phyloP scores from a whole-genome alignment of 2,113 vertebrate species.

The Cichladusa arquata region DNA sequence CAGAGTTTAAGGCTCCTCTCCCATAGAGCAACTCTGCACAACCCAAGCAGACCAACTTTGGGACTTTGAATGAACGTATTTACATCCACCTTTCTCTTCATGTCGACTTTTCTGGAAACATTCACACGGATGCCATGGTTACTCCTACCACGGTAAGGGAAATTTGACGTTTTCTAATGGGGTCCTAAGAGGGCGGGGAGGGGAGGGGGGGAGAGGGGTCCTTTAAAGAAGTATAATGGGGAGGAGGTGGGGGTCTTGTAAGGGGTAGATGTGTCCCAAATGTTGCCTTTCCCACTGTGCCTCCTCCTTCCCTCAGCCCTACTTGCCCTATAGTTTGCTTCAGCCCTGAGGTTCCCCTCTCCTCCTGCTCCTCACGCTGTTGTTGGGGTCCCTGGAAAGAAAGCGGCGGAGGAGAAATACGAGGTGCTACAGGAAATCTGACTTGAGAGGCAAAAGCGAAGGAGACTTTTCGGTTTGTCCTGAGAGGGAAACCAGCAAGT shows the following conservation, averaged over 20 bases:
- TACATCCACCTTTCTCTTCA: conserved; percentile 88
- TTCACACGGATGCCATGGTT: conserved; percentile 97
- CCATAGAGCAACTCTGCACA: conserved; percentile 72
- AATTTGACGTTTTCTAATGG: conserved; percentile 50
- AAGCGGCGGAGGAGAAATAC: neutral
- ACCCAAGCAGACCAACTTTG: conserved; percentile 73
- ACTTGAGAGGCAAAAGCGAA: neutral
- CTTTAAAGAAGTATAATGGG: neutral
- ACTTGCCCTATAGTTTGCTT: neutral
- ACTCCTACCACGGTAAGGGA: conserved; percentile 95
- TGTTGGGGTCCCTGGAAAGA: neutral
- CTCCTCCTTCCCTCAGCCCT: neutral
- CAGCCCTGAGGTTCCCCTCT: neutral
- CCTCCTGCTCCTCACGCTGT: neutral
- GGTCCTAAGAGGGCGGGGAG: conserved; percentile 3
- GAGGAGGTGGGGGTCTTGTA: neutral
- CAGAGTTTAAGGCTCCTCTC: conserved; percentile 80
- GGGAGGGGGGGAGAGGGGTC: neutral
- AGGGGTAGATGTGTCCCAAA: neutral
- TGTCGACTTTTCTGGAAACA: conserved; percentile 93
- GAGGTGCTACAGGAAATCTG: neutral
- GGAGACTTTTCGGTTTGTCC: neutral
- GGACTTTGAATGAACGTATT: conserved; percentile 85
- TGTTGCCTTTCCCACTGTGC: conserved; percentile 20
- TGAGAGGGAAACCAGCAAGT: neutral